Percentiles rank a stretch among this genome's conserved stretches.
Conservation (phyloP, 2,888 invertebrate genomes). For the Rhodophaea formosa region DNA sequence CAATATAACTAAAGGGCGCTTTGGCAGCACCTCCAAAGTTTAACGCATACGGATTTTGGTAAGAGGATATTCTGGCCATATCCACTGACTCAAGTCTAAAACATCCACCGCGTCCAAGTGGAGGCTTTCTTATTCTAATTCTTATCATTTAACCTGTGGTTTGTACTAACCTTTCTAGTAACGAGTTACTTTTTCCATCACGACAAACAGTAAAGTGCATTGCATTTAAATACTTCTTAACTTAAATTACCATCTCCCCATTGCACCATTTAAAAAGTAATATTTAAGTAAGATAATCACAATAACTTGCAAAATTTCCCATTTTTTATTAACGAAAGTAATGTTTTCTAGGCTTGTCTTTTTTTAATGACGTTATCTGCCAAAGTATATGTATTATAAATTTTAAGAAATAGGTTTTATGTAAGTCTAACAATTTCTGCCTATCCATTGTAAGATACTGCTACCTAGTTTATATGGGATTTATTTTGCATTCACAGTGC, state of each 20-base stretch:
- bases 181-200: constrained; percentile 10
- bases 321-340: constrained; percentile 28
- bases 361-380: constrained; percentile 10
- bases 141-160: not conserved
- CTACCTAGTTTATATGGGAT: no score
- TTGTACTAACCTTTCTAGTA: not conserved
- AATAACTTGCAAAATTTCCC: constrained; percentile 36
- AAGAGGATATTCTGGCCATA: no score
- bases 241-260: constrained; percentile 36
- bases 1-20: no score
- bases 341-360: constrained; percentile 5
- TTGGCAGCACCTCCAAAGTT: no score
- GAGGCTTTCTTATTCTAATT: not conserved
- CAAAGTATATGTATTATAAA: constrained; percentile 2
- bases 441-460: no score
- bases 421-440: no score
- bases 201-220: constrained; percentile 4
- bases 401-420: no score
- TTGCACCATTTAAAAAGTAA: constrained; percentile 26
- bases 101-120: no score
- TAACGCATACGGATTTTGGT: no score
- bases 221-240: not conserved
- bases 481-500: no score
- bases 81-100: no score
- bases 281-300: constrained; percentile 17